Percentiles rank a stretch among this genome's conserved stretches.
Conservation (phyloP, 1,140 invertebrate species). For the Brachionus plicatilis region DNA sequence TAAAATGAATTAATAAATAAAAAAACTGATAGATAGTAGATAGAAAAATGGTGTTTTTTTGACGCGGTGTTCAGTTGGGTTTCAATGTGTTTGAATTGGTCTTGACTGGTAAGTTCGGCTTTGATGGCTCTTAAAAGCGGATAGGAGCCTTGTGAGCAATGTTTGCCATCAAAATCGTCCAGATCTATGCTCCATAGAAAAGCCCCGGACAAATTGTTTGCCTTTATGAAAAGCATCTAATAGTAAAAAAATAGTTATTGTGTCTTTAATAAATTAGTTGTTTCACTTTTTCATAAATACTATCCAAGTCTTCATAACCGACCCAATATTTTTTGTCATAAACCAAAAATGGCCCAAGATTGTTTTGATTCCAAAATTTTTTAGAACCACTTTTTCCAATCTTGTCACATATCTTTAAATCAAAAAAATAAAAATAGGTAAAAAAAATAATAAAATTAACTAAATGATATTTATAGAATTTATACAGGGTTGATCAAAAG, state of each 20-base stretch:
- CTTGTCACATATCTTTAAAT: slow-evolving; percentile 36
- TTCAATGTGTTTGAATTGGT: neutral
- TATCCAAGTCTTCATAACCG: slow-evolving; percentile 80
- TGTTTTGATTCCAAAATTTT: slow-evolving; percentile 11
- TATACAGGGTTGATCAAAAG: too few relatives aligned
- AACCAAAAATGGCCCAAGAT: slow-evolving; percentile 54
- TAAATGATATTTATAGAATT: too few relatives aligned
- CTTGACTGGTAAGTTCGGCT: neutral
- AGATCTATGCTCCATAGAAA: slow-evolving; percentile 95
- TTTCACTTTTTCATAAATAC: slow-evolving; percentile 73
- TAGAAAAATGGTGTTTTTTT: neutral
- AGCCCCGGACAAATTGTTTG: slow-evolving; percentile 82
- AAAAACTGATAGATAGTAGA: neutral
- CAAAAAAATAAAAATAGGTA: neutral
- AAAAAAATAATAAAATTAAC: neutral
- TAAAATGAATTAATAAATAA: neutral
- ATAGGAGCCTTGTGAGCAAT: slow-evolving; percentile 48
- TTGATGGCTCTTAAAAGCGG: slow-evolving; percentile 64
- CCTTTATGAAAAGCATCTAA: slow-evolving; percentile 85
- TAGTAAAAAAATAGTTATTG: neutral
- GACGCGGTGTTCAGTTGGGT: neutral
- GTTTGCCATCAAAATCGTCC: slow-evolving; percentile 57
- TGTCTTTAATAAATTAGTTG: slow-evolving; percentile 37
- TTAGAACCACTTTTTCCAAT: neutral
- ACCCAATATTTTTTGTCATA: slow-evolving; percentile 79